phyloP scores from a whole-genome alignment of 2,797 vertebrate genomes.

The Stomatorhinus walkeri region DNA sequence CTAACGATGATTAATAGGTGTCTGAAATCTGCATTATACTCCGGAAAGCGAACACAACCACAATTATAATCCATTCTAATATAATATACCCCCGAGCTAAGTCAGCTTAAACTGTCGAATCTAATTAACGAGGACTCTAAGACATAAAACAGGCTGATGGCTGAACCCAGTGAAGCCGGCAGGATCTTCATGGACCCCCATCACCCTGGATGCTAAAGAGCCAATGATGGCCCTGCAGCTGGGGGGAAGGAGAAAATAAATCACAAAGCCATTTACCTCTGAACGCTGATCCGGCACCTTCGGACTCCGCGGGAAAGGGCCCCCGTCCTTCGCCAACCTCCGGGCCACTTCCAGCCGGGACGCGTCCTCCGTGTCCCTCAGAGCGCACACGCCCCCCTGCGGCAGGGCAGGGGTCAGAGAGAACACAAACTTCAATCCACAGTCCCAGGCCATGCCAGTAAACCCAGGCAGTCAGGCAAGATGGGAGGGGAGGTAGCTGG shows the following conservation, averaged over 20 bases:
- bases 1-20: not conserved
- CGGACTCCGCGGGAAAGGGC: slow-evolving; percentile 76
- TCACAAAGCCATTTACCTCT: slow-evolving; percentile 51
- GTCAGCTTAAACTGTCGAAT: slow-evolving; percentile 7
- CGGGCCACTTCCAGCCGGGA: slow-evolving; percentile 82
- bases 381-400: slow-evolving; percentile 70
- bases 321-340: slow-evolving; percentile 84
- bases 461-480: not conserved
- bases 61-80: slow-evolving; percentile 16
- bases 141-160: not conserved
- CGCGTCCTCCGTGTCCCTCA: slow-evolving; percentile 79
- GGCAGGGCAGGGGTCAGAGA: slow-evolving; percentile 80
- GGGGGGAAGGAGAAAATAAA: slow-evolving; percentile 21
- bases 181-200: slow-evolving; percentile 11
- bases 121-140: not conserved
- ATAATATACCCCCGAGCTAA: not conserved
- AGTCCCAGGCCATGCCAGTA: slow-evolving; percentile 83
- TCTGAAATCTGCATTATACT: slow-evolving; percentile 1
- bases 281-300: slow-evolving; percentile 63
- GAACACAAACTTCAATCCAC: slow-evolving; percentile 88
- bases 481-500: not conserved
- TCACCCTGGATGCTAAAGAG: not conserved
- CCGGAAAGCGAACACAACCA: not conserved
- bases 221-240: slow-evolving; percentile 17
- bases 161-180: not conserved